phyloP scores from a whole-genome alignment of 2,797 vertebrate genomes.

The Hyperoplus immaculatus region DNA sequence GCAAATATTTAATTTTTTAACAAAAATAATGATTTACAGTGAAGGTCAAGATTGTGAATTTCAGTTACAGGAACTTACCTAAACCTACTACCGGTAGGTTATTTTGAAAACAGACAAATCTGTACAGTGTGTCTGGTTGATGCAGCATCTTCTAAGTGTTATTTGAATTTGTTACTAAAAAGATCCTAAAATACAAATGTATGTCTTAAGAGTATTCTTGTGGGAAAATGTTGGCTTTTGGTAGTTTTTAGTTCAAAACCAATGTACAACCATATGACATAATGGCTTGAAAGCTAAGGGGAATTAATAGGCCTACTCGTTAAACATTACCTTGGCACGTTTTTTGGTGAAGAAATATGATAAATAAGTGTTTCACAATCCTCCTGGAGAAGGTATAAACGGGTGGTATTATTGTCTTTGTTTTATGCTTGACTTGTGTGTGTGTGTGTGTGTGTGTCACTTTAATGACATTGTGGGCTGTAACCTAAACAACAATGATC shows the following conservation, averaged over 20 bases:
- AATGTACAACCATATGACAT: too few species aligned
- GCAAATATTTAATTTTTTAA: not conserved
- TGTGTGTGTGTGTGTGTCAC: slow-evolving; percentile 9
- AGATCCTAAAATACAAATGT: not conserved
- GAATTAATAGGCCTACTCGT: too few species aligned
- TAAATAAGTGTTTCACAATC: too few species aligned
- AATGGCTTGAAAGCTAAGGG: too few species aligned
- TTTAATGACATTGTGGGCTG: slow-evolving; percentile 38
- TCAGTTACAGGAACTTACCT: not conserved
- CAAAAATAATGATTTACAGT: not conserved
- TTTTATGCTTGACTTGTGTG: not conserved
- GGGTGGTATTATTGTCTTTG: too few species aligned
- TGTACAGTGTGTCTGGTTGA: not conserved
- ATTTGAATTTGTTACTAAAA: not conserved
- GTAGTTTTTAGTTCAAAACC: not conserved
- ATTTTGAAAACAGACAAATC: not conserved
- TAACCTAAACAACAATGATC: not conserved
- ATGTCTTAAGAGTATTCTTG: not conserved
- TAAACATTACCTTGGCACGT: too few species aligned
- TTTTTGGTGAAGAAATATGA: too few species aligned
- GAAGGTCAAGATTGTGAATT: not conserved
- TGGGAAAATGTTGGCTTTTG: not conserved
- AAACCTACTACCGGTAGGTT: not conserved
- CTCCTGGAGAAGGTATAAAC: too few species aligned
- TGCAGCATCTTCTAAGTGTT: not conserved